phyloP scores from a whole-genome alignment of 2,797 vertebrate species.

The Microctenopoma stevenorrisi region DNA sequence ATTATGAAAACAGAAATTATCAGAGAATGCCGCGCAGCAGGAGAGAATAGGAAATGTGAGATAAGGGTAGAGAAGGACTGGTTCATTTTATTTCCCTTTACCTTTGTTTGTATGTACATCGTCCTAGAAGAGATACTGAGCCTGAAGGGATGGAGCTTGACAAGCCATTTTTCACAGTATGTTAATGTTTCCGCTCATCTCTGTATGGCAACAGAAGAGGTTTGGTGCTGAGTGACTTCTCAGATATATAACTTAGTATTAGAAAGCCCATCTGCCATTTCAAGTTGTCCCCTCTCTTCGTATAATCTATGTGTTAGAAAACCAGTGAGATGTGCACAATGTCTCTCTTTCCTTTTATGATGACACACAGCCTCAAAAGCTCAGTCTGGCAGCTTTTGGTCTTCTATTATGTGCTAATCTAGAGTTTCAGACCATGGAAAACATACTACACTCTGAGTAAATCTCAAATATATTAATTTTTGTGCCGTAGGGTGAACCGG shows the following conservation, averaged over 20 bases:
- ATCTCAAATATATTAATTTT: background rate
- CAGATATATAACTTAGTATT: constrained; percentile 40
- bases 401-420: constrained; percentile 3
- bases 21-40: constrained; percentile 37
- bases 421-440: background rate
- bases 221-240: constrained; percentile 43
- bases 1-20: constrained; percentile 46
- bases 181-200: constrained; percentile 64
- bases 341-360: constrained; percentile 18
- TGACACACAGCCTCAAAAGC: constrained; percentile 4
- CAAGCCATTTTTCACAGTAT: constrained; percentile 59
- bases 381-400: background rate
- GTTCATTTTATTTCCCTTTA: constrained; percentile 45
- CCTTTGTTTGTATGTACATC: constrained; percentile 27
- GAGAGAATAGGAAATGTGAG: constrained; percentile 32
- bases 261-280: constrained; percentile 44
- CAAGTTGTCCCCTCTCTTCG: constrained; percentile 25
- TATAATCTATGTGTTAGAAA: constrained; percentile 10
- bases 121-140: constrained; percentile 18
- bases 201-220: constrained; percentile 44
- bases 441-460: background rate
- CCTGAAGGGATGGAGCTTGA: constrained; percentile 33
- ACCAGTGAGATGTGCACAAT: constrained; percentile 27
- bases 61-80: constrained; percentile 32
- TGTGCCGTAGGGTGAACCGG: constrained; percentile 4